Percentiles rank a stretch among this genome's conserved stretches.
These are phyloP conservation scores for Pelusios castaneus DNA, from an alignment of 2,113 vertebrate genomes.

Conservation along the genomic window DNA sequence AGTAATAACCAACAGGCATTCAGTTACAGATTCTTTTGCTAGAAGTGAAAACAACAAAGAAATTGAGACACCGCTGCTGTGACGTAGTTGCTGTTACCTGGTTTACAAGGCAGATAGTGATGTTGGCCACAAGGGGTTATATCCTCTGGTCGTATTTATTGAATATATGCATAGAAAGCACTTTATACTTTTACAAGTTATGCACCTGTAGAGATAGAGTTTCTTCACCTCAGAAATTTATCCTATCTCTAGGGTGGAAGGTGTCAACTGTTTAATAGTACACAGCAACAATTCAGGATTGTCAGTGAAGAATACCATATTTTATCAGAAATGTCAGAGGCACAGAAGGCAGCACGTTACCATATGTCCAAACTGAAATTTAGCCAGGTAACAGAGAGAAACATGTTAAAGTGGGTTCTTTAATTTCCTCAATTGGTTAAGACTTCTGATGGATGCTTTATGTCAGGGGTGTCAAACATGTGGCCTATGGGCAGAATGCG, in stretches of 20 bases:
- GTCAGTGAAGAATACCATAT: neutral
- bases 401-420: neutral
- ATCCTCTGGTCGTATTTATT: neutral
- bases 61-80: neutral
- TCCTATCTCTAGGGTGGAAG: neutral
- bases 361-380: neutral
- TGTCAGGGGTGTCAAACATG: too few species aligned
- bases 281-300: neutral
- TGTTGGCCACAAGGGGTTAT: neutral
- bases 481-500: too few species aligned
- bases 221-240: neutral
- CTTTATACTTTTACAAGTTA: neutral
- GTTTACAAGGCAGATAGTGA: neutral
- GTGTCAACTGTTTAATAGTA: neutral
- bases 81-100: neutral
- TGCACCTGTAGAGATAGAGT: neutral
- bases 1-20: conserved; percentile 69
- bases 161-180: neutral
- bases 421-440: neutral
- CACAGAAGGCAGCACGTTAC: neutral
- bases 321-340: neutral
- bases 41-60: neutral
- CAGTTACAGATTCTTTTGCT: neutral
- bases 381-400: neutral
- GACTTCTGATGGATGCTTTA: neutral